Conservation (phyloP, 2,797 vertebrate genomes). For the Parambassis ranga region DNA sequence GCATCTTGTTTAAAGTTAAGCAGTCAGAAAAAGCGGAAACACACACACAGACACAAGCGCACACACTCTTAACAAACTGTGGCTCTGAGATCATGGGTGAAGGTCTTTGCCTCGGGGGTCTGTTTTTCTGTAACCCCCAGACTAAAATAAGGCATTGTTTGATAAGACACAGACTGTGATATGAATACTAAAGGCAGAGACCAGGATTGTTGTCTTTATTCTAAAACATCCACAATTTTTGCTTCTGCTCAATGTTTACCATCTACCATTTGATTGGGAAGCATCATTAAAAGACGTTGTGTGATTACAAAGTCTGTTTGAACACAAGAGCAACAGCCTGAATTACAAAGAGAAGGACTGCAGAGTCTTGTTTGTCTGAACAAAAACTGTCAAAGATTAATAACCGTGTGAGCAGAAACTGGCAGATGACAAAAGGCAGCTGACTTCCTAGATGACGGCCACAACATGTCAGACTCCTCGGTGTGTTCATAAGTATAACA, state of each 20-base stretch:
- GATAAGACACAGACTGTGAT: slow-evolving; percentile 14
- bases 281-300: slow-evolving; percentile 10
- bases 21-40: slow-evolving; percentile 38
- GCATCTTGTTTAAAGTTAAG: slow-evolving; percentile 67
- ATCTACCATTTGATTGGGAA: slow-evolving; percentile 1
- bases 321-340: background rate
- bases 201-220: slow-evolving; percentile 5
- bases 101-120: slow-evolving; percentile 57
- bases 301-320: slow-evolving; percentile 24
- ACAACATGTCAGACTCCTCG: slow-evolving; percentile 1
- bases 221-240: slow-evolving; percentile 11
- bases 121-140: slow-evolving; percentile 46
- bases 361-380: slow-evolving; percentile 9
- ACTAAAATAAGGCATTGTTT: slow-evolving; percentile 36
- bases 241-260: slow-evolving; percentile 1
- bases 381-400: slow-evolving; percentile 32
- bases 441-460: slow-evolving; percentile 15
- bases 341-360: slow-evolving; percentile 1
- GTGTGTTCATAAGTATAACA: slow-evolving; percentile 39
- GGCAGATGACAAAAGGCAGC: slow-evolving; percentile 16
- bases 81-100: slow-evolving; percentile 50
- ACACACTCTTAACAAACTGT: slow-evolving; percentile 30
- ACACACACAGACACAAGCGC: background rate
- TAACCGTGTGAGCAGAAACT: background rate
- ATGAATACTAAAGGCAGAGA: slow-evolving; percentile 33